Percentiles rank a stretch among this genome's conserved stretches.
Conservation (phyloP, 2,888 invertebrate species). For the Orchesella flavescens region DNA sequence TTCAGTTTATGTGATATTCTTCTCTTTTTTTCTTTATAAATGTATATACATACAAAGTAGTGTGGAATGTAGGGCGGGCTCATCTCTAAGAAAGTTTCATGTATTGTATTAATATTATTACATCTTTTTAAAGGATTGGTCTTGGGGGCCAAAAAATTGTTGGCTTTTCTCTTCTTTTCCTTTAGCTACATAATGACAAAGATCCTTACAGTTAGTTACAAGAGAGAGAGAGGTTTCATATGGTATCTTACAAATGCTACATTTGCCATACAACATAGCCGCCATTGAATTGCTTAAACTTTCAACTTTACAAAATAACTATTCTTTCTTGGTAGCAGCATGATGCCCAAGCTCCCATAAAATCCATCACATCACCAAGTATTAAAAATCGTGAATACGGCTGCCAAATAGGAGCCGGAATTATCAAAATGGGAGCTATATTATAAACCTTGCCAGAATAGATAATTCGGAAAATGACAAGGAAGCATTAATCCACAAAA, state of each 20-base stretch:
- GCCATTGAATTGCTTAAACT: no score
- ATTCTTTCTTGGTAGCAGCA: no score
- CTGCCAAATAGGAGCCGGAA: constrained; percentile 36
- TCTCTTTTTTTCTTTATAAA: background rate
- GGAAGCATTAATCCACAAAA: constrained; percentile 22
- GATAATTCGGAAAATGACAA: constrained; percentile 22
- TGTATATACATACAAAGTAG: no score
- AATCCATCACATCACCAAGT: constrained; percentile 8
- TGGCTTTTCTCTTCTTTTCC: constrained; percentile 26
- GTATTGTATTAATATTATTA: constrained; percentile 37
- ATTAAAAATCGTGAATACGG: constrained; percentile 16
- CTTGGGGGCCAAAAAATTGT: constrained; percentile 42
- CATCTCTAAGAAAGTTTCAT: no score
- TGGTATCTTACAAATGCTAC: background rate
- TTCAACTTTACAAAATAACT: no score
- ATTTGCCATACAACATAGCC: no score
- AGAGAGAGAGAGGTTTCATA: constrained; percentile 17
- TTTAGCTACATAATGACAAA: constrained; percentile 18
- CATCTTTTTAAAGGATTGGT: constrained; percentile 22
- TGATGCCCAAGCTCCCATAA: background rate
- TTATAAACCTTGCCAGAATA: constrained; percentile 29
- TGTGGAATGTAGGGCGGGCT: no score
- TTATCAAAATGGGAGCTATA: constrained; percentile 22
- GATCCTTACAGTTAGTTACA: constrained; percentile 8
- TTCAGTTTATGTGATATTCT: constrained; percentile 7